Conservation (phyloP, 2,888 invertebrate genomes). For the Beris chalybata region DNA sequence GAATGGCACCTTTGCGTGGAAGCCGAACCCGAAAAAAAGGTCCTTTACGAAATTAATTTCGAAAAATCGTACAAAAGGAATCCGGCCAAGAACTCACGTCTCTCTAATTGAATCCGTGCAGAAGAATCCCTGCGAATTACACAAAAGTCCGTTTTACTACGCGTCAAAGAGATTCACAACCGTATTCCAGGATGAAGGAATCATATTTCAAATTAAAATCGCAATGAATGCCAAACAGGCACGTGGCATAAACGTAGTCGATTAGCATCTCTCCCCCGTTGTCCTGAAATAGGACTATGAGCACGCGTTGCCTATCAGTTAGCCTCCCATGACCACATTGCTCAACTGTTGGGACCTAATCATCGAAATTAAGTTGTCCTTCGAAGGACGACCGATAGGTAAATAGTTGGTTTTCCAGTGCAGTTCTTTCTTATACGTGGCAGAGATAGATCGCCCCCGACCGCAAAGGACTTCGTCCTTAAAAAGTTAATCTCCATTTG, state of each 20-base stretch:
- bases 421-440: constrained; percentile 6
- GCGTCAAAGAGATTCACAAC: neutral
- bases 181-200: constrained; percentile 13
- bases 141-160: neutral
- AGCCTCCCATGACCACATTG: constrained; percentile 9
- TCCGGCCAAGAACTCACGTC: constrained; percentile 20
- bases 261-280: constrained; percentile 29
- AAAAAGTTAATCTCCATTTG: constrained; percentile 38
- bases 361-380: constrained; percentile 36
- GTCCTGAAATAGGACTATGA: constrained; percentile 33
- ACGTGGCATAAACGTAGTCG: constrained; percentile 33
- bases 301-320: constrained; percentile 35
- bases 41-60: constrained; percentile 26
- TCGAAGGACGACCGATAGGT: constrained; percentile 6
- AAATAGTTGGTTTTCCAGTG: neutral
- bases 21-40: neutral
- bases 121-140: neutral
- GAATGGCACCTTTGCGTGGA: neutral
- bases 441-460: constrained; percentile 17
- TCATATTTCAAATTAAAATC: constrained; percentile 40
- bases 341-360: constrained; percentile 31
- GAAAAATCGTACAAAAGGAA: constrained; percentile 25
- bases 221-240: constrained; percentile 38
- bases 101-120: constrained; percentile 6
- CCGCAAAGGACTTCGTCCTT: constrained; percentile 34